These are phyloP conservation scores for Climacteris rufus DNA, from an alignment of 2,113 vertebrate genomes.

Conservation along the genomic window DNA sequence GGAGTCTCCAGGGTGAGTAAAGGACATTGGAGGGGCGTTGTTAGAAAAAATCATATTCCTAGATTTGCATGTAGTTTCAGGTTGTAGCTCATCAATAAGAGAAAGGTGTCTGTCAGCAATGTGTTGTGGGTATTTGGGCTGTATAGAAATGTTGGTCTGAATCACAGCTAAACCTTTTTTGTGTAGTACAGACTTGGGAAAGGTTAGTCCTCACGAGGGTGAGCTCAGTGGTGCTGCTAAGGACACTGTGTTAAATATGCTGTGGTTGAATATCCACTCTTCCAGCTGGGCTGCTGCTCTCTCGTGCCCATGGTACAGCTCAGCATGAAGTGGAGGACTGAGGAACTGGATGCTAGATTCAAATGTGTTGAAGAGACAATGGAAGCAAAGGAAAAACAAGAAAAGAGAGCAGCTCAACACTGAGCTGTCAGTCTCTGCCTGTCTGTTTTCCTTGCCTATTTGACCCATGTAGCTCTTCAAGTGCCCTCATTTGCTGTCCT, in stretches of 20 bases:
- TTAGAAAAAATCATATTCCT: neutral
- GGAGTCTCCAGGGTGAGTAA: neutral
- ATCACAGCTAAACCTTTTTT: neutral
- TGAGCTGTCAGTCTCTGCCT: neutral
- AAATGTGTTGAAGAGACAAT: neutral
- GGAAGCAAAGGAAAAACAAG: too few species aligned
- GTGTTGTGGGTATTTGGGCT: neutral
- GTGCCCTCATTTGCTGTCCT: neutral
- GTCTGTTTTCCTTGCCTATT: neutral
- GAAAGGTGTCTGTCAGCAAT: neutral
- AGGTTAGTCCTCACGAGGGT: neutral
- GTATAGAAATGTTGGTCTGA: neutral
- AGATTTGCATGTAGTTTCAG: neutral
- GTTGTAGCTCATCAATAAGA: neutral
- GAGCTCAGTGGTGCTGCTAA: neutral
- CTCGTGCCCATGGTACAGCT: rapidly evolving
- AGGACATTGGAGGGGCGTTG: neutral
- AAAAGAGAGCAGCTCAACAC: neutral
- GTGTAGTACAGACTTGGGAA: neutral
- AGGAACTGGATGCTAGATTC: neutral
- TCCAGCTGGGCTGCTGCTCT: neutral
- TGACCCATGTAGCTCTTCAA: neutral
- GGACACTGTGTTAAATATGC: rapidly evolving
- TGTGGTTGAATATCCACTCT: neutral
- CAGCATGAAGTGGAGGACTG: neutral